Evolutionary conservation across 2,888 invertebrate species (phyloP), one percentile per base, ranked within the genome.

Genomic region (Celastrina argiolus): DNA sequence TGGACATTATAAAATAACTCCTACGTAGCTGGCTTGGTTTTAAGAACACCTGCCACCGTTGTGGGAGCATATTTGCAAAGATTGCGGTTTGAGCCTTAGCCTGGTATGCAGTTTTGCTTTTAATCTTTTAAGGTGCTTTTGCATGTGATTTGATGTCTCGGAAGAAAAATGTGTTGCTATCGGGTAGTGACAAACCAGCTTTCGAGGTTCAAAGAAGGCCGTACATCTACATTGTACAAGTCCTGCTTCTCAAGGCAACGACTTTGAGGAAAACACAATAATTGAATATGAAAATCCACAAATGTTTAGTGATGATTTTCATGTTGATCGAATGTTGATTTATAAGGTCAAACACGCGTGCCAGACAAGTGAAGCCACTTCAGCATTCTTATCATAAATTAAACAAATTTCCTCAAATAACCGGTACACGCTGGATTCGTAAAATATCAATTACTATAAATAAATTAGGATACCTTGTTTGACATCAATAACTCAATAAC

Each of bases 121-220:
- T 7, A 6, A 31, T 1, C 31, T 31, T 31, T 31, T 31, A 4
- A 7, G 31, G 31, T 31, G 31, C 4, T 31, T 6, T 31, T 31
- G 31, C 31, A 31, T 31, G 4, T 31, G 5, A 31, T 31, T 31
- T 31, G 36, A 36, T 36, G 36, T 36, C 36, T 12, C 12, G 5
- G 31, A 31, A 31, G 31, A 31, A 31, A 2, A 51, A 51, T 59
- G 26, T 34, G 16, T 59, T 59, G 34, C 36, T 31, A 65, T 22
- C 65, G 42, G 65, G 16, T 59, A 42, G 12, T 42, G 22, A 65
- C 56, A 67, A 70, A 70, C 70, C 64, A 63, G 71, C 67, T 69
- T 66, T 68, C 67, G 69, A 73, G 71, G 67, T 66, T 74, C 68
- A 39, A 45, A 70, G 69, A 66, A 73, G 73, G 71, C 68, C 67